Conservation (phyloP, 2,797 vertebrate genomes). For the Falco berigora region DNA sequence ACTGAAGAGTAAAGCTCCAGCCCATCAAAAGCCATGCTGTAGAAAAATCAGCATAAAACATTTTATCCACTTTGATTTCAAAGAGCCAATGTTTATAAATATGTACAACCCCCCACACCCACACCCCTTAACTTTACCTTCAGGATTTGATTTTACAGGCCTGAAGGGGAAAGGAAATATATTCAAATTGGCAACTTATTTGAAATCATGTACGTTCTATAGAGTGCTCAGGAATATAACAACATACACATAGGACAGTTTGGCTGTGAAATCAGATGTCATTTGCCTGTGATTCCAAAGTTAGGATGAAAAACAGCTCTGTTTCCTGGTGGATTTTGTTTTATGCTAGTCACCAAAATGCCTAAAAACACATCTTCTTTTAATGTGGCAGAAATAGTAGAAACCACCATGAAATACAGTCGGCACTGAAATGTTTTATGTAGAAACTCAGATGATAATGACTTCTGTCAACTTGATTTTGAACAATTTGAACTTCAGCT, state of each 20-base stretch:
- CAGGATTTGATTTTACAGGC: not conserved
- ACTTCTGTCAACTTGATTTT: not conserved
- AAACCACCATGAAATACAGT: not conserved
- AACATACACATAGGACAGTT: rapidly evolving
- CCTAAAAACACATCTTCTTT: not conserved
- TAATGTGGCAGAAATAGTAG: not conserved
- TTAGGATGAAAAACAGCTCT: not conserved
- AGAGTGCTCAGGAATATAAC: not conserved
- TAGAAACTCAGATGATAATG: not conserved
- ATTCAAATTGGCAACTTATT: not conserved
- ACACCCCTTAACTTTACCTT: not conserved
- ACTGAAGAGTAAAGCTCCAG: not conserved
- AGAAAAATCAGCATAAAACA: not conserved
- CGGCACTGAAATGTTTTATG: not conserved
- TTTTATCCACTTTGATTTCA: not conserved
- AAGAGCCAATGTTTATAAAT: not conserved
- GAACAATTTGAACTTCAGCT: not conserved
- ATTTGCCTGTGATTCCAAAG: not conserved
- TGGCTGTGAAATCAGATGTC: not conserved
- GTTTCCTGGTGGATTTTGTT: not conserved
- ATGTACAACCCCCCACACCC: not conserved
- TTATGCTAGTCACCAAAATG: not conserved
- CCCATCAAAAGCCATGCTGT: not conserved
- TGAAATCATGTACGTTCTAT: not conserved
- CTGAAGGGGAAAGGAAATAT: not conserved